Evolutionary conservation across 2,797 vertebrate genomes (phyloP).

Genomic region (Argyrosomus regius): DNA sequence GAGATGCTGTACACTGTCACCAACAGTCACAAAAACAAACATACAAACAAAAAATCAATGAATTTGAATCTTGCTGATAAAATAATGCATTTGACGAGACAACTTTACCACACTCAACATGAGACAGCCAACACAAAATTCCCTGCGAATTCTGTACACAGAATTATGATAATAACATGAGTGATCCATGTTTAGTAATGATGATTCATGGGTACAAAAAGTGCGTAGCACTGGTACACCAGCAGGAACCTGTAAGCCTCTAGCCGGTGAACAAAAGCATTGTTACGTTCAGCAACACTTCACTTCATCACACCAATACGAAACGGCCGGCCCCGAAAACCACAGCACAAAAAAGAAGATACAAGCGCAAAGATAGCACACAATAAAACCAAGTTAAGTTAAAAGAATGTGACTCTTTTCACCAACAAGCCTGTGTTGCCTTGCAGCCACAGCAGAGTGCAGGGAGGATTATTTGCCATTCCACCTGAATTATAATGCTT

Average conservation of each 20-base stretch:
- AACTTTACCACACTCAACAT: conserved; percentile 56
- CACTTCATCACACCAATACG: conserved; percentile 74
- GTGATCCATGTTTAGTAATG: conserved; percentile 34
- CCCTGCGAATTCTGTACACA: conserved; percentile 40
- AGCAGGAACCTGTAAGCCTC: conserved; percentile 71
- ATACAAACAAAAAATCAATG: conserved; percentile 23
- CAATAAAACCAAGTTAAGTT: conserved; percentile 65
- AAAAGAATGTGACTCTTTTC: conserved; percentile 82
- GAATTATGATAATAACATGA: conserved; percentile 39
- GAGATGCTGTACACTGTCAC: conserved; percentile 55
- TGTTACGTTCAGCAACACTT: conserved; percentile 73
- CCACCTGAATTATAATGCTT: conserved; percentile 70
- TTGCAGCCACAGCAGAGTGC: conserved; percentile 86
- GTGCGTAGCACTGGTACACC: conserved; percentile 90
- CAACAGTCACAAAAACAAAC: conserved; percentile 33
- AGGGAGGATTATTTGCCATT: conserved; percentile 81
- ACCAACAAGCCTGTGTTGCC: conserved; percentile 90
- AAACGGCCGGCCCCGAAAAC: conserved; percentile 72
- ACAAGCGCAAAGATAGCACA: conserved; percentile 71
- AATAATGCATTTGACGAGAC: conserved; percentile 41
- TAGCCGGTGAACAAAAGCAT: conserved; percentile 73
- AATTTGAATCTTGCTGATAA: conserved; percentile 53
- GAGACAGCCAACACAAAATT: conserved; percentile 64
- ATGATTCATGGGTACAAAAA: conserved; percentile 62
- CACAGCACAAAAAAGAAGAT: conserved; percentile 70